Evolutionary conservation across 2,888 invertebrate species (phyloP).

Genomic region (Clitarchus hookeri): DNA sequence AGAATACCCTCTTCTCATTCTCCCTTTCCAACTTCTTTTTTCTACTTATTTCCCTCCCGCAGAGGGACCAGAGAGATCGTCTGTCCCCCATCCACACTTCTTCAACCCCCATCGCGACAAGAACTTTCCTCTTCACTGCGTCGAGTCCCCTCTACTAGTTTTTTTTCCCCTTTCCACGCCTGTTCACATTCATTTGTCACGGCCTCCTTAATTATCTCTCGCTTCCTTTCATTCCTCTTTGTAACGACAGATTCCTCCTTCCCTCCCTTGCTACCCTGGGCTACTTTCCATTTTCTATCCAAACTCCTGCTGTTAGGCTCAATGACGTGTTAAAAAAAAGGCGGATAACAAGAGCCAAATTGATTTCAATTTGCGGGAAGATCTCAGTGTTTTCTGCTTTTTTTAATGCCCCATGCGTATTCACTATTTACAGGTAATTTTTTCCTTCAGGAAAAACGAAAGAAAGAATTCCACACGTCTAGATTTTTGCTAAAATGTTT

Average conservation of each 20-base stretch:
- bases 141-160: background rate
- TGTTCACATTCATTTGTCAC: conserved; percentile 6
- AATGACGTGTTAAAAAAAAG: background rate
- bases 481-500: too few species aligned
- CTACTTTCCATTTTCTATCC: background rate
- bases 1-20: background rate
- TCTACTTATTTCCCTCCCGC: background rate
- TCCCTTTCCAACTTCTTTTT: background rate
- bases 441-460: too few species aligned
- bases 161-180: background rate
- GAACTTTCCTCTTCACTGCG: background rate
- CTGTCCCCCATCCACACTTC: background rate
- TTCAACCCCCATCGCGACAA: background rate
- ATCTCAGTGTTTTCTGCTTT: background rate
- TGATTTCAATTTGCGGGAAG: background rate
- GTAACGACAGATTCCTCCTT: background rate
- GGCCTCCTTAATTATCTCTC: conserved; percentile 1
- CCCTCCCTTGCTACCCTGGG: too few species aligned
- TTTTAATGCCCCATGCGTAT: background rate
- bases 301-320: background rate
- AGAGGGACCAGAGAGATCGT: background rate
- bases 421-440: too few species aligned
- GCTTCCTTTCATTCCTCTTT: background rate
- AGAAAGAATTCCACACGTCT: too few species aligned
- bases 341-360: background rate